phyloP scores from a whole-genome alignment of 2,888 invertebrate species.

The Erebia epiphron region DNA sequence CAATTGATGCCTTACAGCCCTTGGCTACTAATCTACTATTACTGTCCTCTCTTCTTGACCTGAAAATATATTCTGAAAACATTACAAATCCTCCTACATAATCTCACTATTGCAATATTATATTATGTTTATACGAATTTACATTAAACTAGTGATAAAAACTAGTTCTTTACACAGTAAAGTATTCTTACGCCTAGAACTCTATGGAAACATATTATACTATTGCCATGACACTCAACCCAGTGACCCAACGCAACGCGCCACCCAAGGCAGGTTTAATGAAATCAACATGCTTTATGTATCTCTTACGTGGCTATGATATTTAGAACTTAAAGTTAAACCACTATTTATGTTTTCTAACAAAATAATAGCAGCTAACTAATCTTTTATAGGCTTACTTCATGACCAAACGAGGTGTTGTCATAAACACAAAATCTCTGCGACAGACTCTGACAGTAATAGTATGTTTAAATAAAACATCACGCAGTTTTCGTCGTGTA shows the following conservation, averaged over 20 bases:
- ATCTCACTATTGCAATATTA: background rate
- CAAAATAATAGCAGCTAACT: too few species aligned
- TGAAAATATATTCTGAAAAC: background rate
- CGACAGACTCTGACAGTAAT: too few species aligned
- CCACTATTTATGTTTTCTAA: too few species aligned
- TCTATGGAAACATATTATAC: background rate
- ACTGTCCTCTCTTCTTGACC: background rate
- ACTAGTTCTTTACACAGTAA: background rate
- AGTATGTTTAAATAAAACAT: too few species aligned
- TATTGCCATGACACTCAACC: background rate
- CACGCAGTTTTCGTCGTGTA: too few species aligned
- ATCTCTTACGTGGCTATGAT: too few species aligned
- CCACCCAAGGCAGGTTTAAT: background rate
- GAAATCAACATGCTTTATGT: background rate
- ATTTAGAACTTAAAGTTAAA: too few species aligned
- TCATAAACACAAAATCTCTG: too few species aligned
- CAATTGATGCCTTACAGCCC: too few species aligned
- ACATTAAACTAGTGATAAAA: slow-evolving; percentile 3
- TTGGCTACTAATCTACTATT: too few species aligned
- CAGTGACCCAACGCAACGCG: background rate
- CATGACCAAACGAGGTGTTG: too few species aligned
- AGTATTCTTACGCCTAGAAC: background rate
- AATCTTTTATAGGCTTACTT: too few species aligned
- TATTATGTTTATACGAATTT: slow-evolving; percentile 11
- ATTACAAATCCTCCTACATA: background rate